These are phyloP conservation scores for Tragulus kanchil DNA, from an alignment of 2,113 vertebrate genomes.

Conservation along the genomic window DNA sequence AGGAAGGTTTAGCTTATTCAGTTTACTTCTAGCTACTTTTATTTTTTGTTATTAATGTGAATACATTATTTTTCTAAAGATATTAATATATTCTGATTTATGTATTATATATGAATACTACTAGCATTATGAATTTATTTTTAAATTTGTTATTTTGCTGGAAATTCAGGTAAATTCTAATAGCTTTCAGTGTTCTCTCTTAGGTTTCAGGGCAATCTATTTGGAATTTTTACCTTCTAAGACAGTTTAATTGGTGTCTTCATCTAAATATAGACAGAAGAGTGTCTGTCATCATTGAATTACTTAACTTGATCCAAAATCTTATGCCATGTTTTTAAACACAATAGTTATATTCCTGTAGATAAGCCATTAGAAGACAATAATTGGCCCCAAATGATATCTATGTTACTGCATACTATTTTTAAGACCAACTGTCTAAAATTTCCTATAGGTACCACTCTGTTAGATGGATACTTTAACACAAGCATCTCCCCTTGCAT, in stretches of 20 bases:
- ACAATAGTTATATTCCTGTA: background rate
- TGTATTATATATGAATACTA: background rate
- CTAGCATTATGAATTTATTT: background rate
- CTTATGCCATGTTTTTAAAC: background rate
- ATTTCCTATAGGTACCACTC: background rate
- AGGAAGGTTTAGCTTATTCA: background rate
- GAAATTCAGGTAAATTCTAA: background rate
- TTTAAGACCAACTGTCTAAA: constrained; percentile 24
- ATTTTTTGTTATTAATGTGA: background rate
- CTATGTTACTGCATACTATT: background rate
- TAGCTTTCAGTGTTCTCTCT: background rate
- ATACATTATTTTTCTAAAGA: background rate
- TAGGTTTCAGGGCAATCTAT: background rate
- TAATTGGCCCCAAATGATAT: background rate
- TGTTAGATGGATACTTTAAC: background rate
- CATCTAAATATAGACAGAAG: background rate
- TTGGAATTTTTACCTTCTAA: background rate
- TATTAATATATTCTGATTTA: background rate
- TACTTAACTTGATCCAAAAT: background rate
- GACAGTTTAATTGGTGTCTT: background rate
- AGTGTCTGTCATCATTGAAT: background rate
- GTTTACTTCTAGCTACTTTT: background rate
- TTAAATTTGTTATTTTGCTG: background rate
- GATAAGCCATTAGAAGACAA: background rate
- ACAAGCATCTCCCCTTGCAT: background rate